These are phyloP conservation scores for Brachyopa scutellaris DNA, from an alignment of 2,888 invertebrate genomes.

Conservation along the genomic window DNA sequence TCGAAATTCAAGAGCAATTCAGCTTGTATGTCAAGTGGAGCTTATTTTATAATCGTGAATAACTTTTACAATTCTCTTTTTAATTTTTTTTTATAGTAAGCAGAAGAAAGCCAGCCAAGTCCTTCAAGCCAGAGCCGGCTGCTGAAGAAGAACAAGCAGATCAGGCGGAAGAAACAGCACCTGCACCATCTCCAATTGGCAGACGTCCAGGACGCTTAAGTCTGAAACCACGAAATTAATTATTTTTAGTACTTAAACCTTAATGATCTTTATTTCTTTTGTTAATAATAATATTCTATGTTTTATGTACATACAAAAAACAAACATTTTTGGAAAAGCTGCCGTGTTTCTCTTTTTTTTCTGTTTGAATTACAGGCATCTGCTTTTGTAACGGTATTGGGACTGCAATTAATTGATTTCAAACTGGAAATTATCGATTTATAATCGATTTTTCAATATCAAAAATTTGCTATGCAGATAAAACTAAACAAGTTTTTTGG, in stretches of 20 bases:
- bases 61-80: background rate
- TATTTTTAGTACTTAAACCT: constrained; percentile 60
- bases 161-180: constrained; percentile 78
- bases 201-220: constrained; percentile 79
- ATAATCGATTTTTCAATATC: constrained; percentile 13
- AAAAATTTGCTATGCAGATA: constrained; percentile 3
- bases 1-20: constrained; percentile 78
- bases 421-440: constrained; percentile 19
- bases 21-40: constrained; percentile 76
- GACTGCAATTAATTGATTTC: background rate
- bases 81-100: constrained; percentile 74
- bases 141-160: constrained; percentile 78
- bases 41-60: background rate
- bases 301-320: constrained; percentile 69
- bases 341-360: background rate
- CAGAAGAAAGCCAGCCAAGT: constrained; percentile 78
- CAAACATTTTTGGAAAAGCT: constrained; percentile 40
- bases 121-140: constrained; percentile 76
- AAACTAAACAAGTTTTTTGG: too few relatives aligned
- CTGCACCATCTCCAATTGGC: constrained; percentile 71
- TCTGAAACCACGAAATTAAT: constrained; percentile 79
- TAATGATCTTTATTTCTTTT: constrained; percentile 64
- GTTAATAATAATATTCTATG: constrained; percentile 60
- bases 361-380: background rate
- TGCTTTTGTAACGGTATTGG: too few relatives aligned